A percentile compares a stretch with the other conserved stretches of the same genome.
Conservation (phyloP, 2,113 vertebrate species). For the Spea bombifrons region DNA sequence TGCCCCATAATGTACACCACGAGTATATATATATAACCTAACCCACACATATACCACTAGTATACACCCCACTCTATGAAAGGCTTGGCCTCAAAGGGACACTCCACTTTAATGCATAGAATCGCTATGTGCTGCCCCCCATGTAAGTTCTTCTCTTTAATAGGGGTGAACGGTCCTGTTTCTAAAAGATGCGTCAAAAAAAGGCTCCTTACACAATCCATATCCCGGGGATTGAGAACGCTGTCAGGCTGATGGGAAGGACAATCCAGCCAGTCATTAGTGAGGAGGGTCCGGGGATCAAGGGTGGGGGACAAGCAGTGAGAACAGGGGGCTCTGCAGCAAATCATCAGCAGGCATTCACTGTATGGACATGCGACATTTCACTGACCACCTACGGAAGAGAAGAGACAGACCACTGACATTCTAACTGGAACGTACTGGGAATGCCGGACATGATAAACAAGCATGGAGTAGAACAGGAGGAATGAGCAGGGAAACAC, state of each 20-base stretch:
- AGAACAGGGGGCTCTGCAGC: slow-evolving; percentile 48
- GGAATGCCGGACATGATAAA: too few relatives aligned
- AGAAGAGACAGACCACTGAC: slow-evolving; percentile 10
- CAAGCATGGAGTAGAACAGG: too few relatives aligned
- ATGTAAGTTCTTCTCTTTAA: too few relatives aligned
- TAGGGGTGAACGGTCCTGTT: too few relatives aligned
- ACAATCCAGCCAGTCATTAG: slow-evolving; percentile 95
- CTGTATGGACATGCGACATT: slow-evolving; percentile 26
- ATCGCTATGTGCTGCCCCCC: too few relatives aligned
- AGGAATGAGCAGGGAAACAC: not conserved
- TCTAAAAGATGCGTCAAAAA: too few relatives aligned
- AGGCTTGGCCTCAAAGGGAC: too few relatives aligned
- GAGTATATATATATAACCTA: not conserved
- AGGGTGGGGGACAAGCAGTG: slow-evolving; percentile 53
- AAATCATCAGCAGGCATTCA: slow-evolving; percentile 58
- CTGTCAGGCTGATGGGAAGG: slow-evolving; percentile 88
- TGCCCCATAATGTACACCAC: not conserved
- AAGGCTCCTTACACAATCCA: slow-evolving; percentile 84
- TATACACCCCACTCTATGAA: too few relatives aligned
- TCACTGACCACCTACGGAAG: slow-evolving; percentile 48
- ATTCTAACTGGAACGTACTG: not conserved
- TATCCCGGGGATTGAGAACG: slow-evolving; percentile 92
- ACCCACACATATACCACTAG: too few relatives aligned
- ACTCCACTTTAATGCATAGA: too few relatives aligned
- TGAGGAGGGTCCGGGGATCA: slow-evolving; percentile 60